Base-by-base conservation (phyloP, 2,888 invertebrate species). In the Perizoma affinitatum region DNA sequence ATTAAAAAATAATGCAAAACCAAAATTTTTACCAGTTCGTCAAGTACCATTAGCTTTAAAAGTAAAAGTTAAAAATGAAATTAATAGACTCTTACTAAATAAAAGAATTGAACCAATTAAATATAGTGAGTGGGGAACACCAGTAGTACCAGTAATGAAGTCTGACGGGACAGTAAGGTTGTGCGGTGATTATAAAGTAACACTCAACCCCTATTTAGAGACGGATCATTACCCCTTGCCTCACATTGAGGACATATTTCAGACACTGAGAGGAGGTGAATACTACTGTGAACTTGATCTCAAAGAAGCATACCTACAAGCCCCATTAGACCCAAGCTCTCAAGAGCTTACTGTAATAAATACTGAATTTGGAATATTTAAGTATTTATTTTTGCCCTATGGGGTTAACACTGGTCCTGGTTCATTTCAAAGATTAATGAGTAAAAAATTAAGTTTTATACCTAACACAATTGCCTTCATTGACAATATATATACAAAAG, bases 101-200 rank as follows among this genome's bases (percentile, higher is more conserved):
- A 7, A 42, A 6, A n/a, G 42, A 33, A 50, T 56, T 4, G 40
- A 5, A n/a, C 50, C 56, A n/a, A 48, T 56, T 1, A n/a, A 66
- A 40, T 42, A 68, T 6, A 61, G 62, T 51, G 41, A 66, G 7
- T 73, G 67, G 67, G 73, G 67, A 5, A 68, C 73, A 35, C 71
- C 71, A 6, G 65, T 71, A 6, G 70, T 73, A 1, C 70, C 71
- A 0, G 54, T 73, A 10, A 34, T 69, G 35, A 72, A 71, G 54
- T 44, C 61, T 6, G 66, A 69, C 59, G 68, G 69, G 0, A 58
- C 71, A n/a, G 68, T 73, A 7, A 40, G 67, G n/a, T 11, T 73
- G 6, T 70, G 72, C 62, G 71, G 71, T 0, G 70, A 73, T 41
- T 73, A 68, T 22, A 67, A 66, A 50, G 4, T 66, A 6, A 70